Conservation (phyloP, 35 echinoderm and acorn worm genomes). For the Stichopus chloronotus region DNA sequence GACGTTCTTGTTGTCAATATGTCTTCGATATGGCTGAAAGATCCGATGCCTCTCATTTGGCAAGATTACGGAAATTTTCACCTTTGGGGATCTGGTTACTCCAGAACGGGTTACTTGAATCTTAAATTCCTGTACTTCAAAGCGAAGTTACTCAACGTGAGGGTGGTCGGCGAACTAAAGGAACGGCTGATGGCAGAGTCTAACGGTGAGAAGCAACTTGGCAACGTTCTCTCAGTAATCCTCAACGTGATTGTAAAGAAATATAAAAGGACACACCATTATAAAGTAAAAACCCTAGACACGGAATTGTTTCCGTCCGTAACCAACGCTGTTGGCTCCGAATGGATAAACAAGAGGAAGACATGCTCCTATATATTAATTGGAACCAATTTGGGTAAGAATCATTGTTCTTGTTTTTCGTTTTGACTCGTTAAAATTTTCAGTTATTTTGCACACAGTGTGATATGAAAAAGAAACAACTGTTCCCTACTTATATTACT, state of each 20-base stretch:
- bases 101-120: background rate
- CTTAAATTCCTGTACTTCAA: conserved; percentile 60
- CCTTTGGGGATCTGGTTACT: conserved; percentile 47
- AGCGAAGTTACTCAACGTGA: background rate
- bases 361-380: conserved; percentile 31
- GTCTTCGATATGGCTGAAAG: conserved; percentile 54
- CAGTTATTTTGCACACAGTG: no score
- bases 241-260: conserved; percentile 34
- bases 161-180: background rate
- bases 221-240: background rate
- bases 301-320: conserved; percentile 39
- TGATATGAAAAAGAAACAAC: no score
- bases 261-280: conserved; percentile 8
- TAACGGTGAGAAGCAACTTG: background rate
- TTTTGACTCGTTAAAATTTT: no score
- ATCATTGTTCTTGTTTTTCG: background rate
- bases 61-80: conserved; percentile 26
- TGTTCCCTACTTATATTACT: no score
- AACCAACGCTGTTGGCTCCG: background rate
- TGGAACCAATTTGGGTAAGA: conserved; percentile 39
- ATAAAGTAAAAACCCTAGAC: conserved; percentile 34
- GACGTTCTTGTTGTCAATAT: conserved; percentile 56
- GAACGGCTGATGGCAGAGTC: background rate
- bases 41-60: conserved; percentile 54
- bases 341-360: conserved; percentile 15